These are phyloP conservation scores for Stomatorhinus ivindoensis DNA, from an alignment of 2,113 vertebrate species.

Conservation along the genomic window DNA sequence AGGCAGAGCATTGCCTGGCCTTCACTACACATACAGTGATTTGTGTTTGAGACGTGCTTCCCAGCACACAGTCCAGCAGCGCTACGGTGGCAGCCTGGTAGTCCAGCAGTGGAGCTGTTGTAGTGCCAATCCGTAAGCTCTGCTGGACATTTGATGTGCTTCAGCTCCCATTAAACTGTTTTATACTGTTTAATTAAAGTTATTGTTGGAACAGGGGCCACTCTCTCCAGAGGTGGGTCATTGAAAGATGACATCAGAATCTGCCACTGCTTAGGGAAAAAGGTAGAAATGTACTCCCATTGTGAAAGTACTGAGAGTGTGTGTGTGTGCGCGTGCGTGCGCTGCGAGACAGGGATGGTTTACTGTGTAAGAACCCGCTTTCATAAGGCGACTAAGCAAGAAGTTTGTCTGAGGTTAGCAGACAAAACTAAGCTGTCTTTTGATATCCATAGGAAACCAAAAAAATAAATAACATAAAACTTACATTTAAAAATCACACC, in stretches of 20 bases:
- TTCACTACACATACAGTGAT: neutral
- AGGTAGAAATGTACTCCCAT: neutral
- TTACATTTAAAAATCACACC: neutral
- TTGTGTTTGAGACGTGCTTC: neutral
- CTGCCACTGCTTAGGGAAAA: neutral
- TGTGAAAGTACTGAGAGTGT: neutral
- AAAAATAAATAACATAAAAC: neutral
- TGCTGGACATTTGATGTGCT: neutral
- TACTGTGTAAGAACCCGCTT: neutral
- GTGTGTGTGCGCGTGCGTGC: conserved; percentile 12
- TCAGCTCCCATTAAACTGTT: neutral
- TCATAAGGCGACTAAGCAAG: neutral
- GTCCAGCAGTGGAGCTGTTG: neutral
- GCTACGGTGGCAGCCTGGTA: neutral
- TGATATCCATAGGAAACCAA: neutral
- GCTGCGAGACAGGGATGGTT: neutral
- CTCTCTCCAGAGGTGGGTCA: neutral
- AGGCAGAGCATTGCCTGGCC: neutral
- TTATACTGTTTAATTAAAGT: neutral
- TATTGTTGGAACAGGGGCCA: neutral
- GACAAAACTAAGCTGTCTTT: neutral
- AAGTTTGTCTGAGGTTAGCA: neutral
- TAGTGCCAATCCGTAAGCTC: neutral
- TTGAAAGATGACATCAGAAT: neutral
- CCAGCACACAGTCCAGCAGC: neutral